Evolutionary conservation across 2,888 invertebrate species (phyloP).

Genomic region (Schizotus pectinicornis): DNA sequence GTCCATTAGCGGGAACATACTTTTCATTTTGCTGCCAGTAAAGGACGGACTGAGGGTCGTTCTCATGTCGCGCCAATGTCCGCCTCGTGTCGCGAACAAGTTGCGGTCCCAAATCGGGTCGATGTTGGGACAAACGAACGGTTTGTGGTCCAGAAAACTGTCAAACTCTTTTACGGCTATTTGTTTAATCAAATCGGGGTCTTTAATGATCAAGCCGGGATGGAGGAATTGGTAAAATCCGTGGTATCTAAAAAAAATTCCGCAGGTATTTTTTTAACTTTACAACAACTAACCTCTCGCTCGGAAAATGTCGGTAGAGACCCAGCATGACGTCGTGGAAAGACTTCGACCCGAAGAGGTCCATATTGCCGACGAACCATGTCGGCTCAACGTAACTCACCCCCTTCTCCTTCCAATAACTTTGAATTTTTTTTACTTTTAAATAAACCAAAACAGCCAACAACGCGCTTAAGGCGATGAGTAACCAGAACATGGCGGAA

Average conservation of each 20-base stretch:
- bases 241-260: neutral
- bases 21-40: conserved; percentile 47
- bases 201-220: conserved; percentile 56
- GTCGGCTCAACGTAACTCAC: no score
- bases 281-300: no score
- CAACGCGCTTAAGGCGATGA: no score
- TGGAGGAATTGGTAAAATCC: conserved; percentile 55
- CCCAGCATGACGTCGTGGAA: no score
- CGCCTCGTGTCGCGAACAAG: conserved; percentile 21
- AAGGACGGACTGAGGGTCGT: conserved; percentile 54
- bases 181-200: neutral
- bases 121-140: neutral
- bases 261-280: no score
- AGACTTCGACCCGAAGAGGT: no score
- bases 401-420: no score
- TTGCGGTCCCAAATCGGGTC: neutral
- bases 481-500: no score
- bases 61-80: conserved; percentile 53
- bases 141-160: conserved; percentile 30
- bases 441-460: no score
- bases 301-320: no score
- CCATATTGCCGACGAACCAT: no score
- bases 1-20: conserved; percentile 44
- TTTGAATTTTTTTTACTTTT: no score
- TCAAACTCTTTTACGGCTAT: conserved; percentile 18